Conservation (phyloP, 2,888 invertebrate species). For the Lepetodrilus schrolli region DNA sequence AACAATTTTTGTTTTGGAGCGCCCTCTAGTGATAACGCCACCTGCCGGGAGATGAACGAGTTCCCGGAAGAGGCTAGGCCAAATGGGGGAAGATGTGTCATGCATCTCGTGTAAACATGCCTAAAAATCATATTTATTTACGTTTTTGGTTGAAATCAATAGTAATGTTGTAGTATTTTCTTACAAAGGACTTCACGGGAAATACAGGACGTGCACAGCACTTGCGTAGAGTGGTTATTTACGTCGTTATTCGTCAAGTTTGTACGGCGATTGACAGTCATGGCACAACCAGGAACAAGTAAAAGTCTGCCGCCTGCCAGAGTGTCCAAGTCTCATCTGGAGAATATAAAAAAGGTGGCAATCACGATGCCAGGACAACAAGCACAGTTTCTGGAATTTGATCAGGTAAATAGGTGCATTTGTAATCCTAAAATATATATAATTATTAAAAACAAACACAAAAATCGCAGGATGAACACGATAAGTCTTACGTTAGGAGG, state of each 20-base stretch:
- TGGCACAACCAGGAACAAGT: slow-evolving; percentile 28
- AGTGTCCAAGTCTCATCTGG: slow-evolving; percentile 43
- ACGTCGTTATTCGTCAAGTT: neutral
- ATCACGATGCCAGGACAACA: slow-evolving; percentile 63
- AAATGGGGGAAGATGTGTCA: neutral
- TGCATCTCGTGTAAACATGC: neutral
- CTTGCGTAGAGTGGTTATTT: too few relatives aligned
- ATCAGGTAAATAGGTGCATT: slow-evolving; percentile 67
- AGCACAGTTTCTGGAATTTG: slow-evolving; percentile 67
- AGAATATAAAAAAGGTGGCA: slow-evolving; percentile 71
- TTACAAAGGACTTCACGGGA: too few relatives aligned
- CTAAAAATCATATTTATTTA: neutral
- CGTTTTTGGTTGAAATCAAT: neutral
- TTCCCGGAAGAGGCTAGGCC: slow-evolving; percentile 29
- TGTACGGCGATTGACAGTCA: neutral
- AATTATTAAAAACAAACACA: too few relatives aligned
- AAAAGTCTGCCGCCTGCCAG: neutral
- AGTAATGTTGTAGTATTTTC: neutral
- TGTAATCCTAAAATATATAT: too few relatives aligned
- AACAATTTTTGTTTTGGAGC: neutral
- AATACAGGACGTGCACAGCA: too few relatives aligned
- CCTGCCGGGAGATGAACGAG: slow-evolving; percentile 4
- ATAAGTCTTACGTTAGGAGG: too few relatives aligned
- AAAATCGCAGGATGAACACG: too few relatives aligned
- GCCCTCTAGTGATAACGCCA: slow-evolving; percentile 10